Base-by-base conservation (phyloP, 2,888 invertebrate genomes). In the Lasioglossum pauxillum region DNA sequence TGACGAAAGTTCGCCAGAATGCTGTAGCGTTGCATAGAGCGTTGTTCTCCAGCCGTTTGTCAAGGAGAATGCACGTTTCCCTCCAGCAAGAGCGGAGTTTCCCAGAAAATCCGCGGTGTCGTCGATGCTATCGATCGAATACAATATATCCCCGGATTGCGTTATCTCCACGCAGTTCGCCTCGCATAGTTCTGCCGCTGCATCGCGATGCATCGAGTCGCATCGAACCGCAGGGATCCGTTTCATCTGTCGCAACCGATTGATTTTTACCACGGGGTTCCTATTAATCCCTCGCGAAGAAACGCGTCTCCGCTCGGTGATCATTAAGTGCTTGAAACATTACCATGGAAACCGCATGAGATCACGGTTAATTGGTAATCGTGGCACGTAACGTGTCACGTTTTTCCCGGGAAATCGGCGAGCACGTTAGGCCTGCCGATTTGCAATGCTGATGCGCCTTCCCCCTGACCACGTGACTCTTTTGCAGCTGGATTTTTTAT, bases 351-450 rank as follows among this genome's bases (percentile, higher is more conserved):
- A 84, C 78, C 31, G 72, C 81, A 83, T 89, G 89, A 91, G 85
- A 89, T 91, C 91, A 88, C 74, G 73, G 74, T 86, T 77, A 86
- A 91, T 91, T 90, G 85, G 80, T 73, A 84, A 49, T 19, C 86
- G 35, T n/a, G 75, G 76, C 83, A 84, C 78, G 90, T 82, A 84
- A 82, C 83, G 76, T 80, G 87, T 90, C 86, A 86, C 82, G 83
- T 90, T 86, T 89, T 91, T 87, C 83, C 81, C 49, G 82, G 81
- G 86, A 89, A 91, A 89, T 89, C 79, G 73, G 44, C 75, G 80
- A 75, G 69, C 78, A 76, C 82, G 78, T 80, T 86, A 64, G 80
- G 71, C 46, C 57, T 35, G 69, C 5, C 67, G 72, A 89, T 88
- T 89, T 91, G 87, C 89, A 89, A 85, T 85, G 80, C 83, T 79